Percentiles rank a stretch among this genome's conserved stretches.
Evolutionary conservation across 2,888 invertebrate genomes (phyloP).

Genomic region (Polietes domitor): DNA sequence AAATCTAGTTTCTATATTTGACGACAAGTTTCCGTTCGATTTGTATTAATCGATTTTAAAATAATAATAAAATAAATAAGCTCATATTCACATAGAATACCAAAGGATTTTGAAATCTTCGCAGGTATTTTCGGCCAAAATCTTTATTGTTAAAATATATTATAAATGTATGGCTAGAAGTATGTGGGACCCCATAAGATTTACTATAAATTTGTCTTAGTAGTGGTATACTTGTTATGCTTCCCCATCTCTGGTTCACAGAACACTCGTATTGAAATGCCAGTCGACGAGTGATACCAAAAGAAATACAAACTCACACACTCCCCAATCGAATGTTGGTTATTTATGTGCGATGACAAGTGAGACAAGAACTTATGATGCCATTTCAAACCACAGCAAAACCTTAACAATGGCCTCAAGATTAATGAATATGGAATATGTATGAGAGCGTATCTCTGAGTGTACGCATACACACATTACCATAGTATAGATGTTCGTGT

Average conservation of each 20-base stretch:
- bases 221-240: too few species aligned
- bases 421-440: constrained; percentile 5
- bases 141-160: too few species aligned
- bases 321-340: not conserved
- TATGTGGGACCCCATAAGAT: too few species aligned
- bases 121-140: too few species aligned
- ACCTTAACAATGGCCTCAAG: constrained; percentile 21
- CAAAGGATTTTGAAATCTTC: too few species aligned
- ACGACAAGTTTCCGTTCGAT: too few species aligned
- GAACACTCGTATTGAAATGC: not conserved
- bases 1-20: too few species aligned
- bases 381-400: not conserved
- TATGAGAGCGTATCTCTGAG: not conserved
- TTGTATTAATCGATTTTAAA: too few species aligned
- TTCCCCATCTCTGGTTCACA: not conserved
- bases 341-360: not conserved
- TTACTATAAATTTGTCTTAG: too few species aligned
- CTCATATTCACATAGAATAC: too few species aligned
- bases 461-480: not conserved
- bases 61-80: too few species aligned
- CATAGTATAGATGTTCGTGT: not conserved
- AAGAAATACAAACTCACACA: not conserved
- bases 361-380: not conserved
- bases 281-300: constrained; percentile 1
- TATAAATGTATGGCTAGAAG: too few species aligned